These are phyloP conservation scores for Seira ritae DNA, from an alignment of 2,888 invertebrate species.

Conservation along the genomic window DNA sequence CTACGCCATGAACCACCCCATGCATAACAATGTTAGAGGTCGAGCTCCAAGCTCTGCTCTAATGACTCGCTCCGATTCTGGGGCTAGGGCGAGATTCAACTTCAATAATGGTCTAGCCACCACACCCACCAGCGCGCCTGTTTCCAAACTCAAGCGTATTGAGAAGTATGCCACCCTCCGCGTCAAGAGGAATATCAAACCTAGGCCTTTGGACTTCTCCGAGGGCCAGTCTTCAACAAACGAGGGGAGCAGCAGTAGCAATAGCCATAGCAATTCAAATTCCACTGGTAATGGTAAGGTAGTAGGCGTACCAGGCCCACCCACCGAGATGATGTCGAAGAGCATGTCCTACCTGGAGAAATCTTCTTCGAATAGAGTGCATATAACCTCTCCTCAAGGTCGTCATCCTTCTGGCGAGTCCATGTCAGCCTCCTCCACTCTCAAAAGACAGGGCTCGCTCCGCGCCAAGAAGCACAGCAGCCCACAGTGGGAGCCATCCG, in stretches of 20 bases:
- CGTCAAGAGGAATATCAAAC: constrained; percentile 63
- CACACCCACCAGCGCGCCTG: constrained; percentile 40
- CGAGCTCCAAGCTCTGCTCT: constrained; percentile 43
- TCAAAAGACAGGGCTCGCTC: constrained; percentile 71
- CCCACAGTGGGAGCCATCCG: constrained; percentile 67
- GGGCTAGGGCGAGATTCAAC: constrained; percentile 67
- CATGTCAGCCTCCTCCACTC: constrained; percentile 51
- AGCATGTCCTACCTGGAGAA: constrained; percentile 73
- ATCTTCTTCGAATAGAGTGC: constrained; percentile 60
- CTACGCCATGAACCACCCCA: constrained; percentile 55
- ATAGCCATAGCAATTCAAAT: constrained; percentile 29
- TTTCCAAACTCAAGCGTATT: constrained; percentile 69
- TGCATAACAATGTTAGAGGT: constrained; percentile 44
- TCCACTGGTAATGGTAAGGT: constrained; percentile 25
- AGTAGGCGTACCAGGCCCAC: constrained; percentile 53
- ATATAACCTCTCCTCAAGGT: constrained; percentile 60
- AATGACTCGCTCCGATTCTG: constrained; percentile 69
- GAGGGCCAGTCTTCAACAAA: constrained; percentile 36
- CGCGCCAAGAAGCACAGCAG: constrained; percentile 57
- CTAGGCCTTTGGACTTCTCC: constrained; percentile 58
- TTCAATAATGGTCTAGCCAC: constrained; percentile 49
- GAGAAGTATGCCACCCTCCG: constrained; percentile 72
- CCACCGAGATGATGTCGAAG: constrained; percentile 71
- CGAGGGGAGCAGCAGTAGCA: constrained; percentile 19
- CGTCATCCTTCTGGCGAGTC: constrained; percentile 46